Percentiles rank a stretch among this genome's conserved stretches.
Evolutionary conservation across 2,888 invertebrate genomes (phyloP).

Genomic region (Tachina lurida): DNA sequence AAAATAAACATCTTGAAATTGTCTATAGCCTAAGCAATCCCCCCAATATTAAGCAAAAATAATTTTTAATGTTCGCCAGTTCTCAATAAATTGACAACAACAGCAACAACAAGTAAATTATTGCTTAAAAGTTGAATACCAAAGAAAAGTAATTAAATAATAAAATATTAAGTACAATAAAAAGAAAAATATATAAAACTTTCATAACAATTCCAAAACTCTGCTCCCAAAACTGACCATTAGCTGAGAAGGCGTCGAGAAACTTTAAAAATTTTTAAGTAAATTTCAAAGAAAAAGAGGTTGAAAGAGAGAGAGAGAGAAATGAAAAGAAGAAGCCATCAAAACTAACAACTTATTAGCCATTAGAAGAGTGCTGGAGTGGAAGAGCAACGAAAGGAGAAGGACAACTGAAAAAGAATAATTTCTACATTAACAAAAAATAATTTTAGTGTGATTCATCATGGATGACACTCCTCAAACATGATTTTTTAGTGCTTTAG

Average conservation of each 20-base stretch:
- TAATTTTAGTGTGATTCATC: conserved; percentile 64
- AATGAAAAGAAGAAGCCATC: background rate
- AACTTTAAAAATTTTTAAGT: conserved; percentile 25
- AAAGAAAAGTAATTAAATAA: conserved; percentile 27
- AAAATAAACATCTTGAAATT: too few species aligned
- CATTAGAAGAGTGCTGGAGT: conserved; percentile 1
- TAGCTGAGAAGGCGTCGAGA: conserved; percentile 28
- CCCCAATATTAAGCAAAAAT: background rate
- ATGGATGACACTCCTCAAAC: conserved; percentile 64
- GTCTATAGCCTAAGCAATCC: too few species aligned
- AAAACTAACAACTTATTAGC: conserved; percentile 26
- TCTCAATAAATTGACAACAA: background rate
- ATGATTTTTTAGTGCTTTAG: conserved; percentile 36
- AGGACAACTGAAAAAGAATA: conserved; percentile 23
- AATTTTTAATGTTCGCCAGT: background rate
- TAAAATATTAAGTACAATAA: conserved; percentile 8
- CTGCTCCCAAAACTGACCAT: background rate
- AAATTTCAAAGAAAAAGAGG: background rate
- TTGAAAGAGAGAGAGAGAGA: background rate
- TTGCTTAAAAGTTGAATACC: background rate
- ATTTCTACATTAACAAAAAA: conserved; percentile 31
- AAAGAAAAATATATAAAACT: background rate
- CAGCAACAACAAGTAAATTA: background rate
- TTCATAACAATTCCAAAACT: background rate
- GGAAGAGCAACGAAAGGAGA: background rate